Conservation (phyloP, 2,888 invertebrate species). For the Phlogophora meticulosa region DNA sequence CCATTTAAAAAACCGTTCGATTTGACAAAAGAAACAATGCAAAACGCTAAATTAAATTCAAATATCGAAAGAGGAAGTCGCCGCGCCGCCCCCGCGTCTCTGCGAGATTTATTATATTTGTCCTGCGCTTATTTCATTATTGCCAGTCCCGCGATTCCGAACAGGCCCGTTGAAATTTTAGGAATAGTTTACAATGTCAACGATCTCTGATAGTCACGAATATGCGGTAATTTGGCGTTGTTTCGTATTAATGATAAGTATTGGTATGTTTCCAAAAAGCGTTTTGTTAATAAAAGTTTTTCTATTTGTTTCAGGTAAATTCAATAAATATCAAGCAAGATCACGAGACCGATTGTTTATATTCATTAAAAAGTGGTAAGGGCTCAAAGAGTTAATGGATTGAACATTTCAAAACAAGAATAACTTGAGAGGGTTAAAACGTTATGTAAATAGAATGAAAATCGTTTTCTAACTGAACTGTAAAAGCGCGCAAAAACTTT, state of each 20-base stretch:
- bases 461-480: constrained; percentile 83
- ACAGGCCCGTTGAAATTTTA: constrained; percentile 78
- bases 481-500: constrained; percentile 84
- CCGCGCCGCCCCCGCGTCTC: constrained; percentile 87
- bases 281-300: constrained; percentile 18
- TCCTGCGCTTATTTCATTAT: constrained; percentile 91
- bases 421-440: constrained; percentile 80
- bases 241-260: constrained; percentile 25
- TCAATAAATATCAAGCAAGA: constrained; percentile 5
- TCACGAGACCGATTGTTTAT: constrained; percentile 2
- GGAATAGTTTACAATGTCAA: constrained; percentile 74
- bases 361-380: constrained; percentile 61
- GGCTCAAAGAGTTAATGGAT: constrained; percentile 77
- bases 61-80: constrained; percentile 90
- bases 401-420: constrained; percentile 80
- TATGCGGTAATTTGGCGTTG: constrained; percentile 41
- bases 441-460: constrained; percentile 84
- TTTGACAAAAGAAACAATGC: constrained; percentile 85
- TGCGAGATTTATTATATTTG: constrained; percentile 91
- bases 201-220: constrained; percentile 64
- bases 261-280: constrained; percentile 20
- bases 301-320: constrained; percentile 77
- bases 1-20: constrained; percentile 71
- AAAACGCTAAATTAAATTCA: constrained; percentile 90
- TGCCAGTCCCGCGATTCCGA: constrained; percentile 82